Percentiles rank a stretch among this genome's conserved stretches.
Conservation (phyloP, 2,113 vertebrate genomes). For the Tympanuchus pallidicinctus region DNA sequence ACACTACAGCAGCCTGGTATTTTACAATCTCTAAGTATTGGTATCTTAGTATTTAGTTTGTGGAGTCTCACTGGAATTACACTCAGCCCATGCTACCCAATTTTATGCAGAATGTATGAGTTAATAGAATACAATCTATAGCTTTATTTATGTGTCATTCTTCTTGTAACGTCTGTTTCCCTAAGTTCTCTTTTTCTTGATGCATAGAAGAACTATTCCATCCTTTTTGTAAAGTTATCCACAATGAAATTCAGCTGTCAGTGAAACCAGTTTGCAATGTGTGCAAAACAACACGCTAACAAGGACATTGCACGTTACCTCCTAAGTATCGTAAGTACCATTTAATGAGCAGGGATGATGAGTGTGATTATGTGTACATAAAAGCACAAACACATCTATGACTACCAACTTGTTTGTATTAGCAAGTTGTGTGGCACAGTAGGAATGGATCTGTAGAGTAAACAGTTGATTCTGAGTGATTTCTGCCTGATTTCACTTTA, state of each 20-base stretch:
- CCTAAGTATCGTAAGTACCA: not conserved
- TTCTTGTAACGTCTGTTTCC: not conserved
- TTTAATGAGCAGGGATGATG: not conserved
- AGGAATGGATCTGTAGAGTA: not conserved
- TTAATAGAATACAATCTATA: not conserved
- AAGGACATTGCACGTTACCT: not conserved
- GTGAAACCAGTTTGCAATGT: not conserved
- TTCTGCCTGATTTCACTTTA: not conserved
- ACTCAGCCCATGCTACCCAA: not conserved
- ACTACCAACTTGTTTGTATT: not conserved
- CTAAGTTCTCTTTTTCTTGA: not conserved
- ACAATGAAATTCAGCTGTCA: not conserved
- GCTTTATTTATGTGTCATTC: not conserved
- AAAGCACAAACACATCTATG: not conserved
- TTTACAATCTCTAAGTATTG: not conserved
- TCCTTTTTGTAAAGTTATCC: not conserved
- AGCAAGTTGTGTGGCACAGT: not conserved
- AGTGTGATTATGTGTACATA: not conserved
- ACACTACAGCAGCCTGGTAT: not conserved
- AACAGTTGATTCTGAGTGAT: not conserved
- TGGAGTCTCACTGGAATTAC: not conserved
- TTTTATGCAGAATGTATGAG: not conserved
- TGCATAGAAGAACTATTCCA: not conserved
- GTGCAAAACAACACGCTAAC: not conserved
- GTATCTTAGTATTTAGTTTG: not conserved